A percentile compares a stretch with the other conserved stretches of the same genome.
These are phyloP conservation scores for Ctenosaura bakeri DNA, from an alignment of 2,797 vertebrate genomes.

Conservation along the genomic window DNA sequence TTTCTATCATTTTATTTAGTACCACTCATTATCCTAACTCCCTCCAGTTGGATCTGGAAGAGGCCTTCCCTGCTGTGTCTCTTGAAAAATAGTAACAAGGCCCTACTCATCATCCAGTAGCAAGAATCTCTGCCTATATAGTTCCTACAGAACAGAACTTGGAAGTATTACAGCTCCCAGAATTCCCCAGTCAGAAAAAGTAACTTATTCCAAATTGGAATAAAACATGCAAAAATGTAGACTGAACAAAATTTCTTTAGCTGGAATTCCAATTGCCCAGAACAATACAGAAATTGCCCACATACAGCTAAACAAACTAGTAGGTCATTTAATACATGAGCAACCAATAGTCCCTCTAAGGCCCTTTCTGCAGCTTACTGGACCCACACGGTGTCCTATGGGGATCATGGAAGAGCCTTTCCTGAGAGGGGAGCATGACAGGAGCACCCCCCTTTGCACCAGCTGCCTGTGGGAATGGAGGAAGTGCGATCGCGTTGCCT, in stretches of 20 bases:
- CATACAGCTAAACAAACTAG: neutral
- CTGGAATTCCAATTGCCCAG: neutral
- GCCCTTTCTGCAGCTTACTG: too few relatives aligned
- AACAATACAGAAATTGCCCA: neutral
- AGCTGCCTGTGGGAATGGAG: too few relatives aligned
- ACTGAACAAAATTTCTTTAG: neutral
- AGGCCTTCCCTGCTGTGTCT: neutral
- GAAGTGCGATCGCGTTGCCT: too few relatives aligned
- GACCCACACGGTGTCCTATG: too few relatives aligned
- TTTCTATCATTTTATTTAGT: neutral
- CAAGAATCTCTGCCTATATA: neutral
- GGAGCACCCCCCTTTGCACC: too few relatives aligned
- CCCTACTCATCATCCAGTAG: neutral
- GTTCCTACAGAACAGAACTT: neutral
- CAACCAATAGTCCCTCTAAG: too few relatives aligned
- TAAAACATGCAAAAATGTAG: neutral
- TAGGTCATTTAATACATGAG: too few relatives aligned
- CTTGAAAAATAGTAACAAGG: neutral
- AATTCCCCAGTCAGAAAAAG: neutral
- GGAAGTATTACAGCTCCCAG: neutral
- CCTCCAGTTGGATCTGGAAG: neutral
- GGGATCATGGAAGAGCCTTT: too few relatives aligned
- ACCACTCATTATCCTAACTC: neutral
- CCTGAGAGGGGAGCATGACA: too few relatives aligned
- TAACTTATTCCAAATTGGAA: neutral